phyloP scores from a whole-genome alignment of 2,113 vertebrate species.

The Gallinago undulata region DNA sequence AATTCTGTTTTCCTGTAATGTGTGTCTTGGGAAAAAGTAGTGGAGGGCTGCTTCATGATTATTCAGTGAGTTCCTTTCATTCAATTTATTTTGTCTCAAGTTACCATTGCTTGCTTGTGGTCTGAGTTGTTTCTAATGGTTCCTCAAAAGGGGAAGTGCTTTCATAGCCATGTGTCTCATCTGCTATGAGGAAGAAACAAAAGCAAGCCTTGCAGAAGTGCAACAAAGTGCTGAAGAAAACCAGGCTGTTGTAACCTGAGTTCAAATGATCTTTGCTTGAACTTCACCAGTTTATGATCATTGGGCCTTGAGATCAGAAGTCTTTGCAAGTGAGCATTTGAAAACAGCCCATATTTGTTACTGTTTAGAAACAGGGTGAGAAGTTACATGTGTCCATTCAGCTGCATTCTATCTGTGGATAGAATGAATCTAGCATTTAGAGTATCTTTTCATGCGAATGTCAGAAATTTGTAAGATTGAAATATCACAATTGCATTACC shows the following conservation, averaged over 20 bases:
- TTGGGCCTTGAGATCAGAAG: background rate
- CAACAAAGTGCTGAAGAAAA: background rate
- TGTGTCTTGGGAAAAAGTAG: background rate
- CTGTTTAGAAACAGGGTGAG: background rate
- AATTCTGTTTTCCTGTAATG: background rate
- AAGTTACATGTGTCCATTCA: background rate
- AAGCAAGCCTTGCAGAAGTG: background rate
- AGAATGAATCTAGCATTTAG: background rate
- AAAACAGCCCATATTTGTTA: background rate
- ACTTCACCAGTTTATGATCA: background rate
- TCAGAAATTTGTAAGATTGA: background rate
- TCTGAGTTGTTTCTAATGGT: background rate
- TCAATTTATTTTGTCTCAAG: background rate
- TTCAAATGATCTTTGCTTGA: background rate
- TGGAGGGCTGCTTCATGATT: background rate
- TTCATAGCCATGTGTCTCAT: background rate
- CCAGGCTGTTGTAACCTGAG: background rate
- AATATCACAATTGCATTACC: fast-evolving
- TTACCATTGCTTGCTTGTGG: background rate
- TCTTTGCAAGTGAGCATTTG: background rate
- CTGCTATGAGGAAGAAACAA: background rate
- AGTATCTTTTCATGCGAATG: background rate
- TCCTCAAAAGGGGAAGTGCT: background rate
- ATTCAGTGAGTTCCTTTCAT: background rate
- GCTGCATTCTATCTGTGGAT: background rate